phyloP scores from a whole-genome alignment of 2,797 vertebrate species.

The Pseudomugil gertrudae region DNA sequence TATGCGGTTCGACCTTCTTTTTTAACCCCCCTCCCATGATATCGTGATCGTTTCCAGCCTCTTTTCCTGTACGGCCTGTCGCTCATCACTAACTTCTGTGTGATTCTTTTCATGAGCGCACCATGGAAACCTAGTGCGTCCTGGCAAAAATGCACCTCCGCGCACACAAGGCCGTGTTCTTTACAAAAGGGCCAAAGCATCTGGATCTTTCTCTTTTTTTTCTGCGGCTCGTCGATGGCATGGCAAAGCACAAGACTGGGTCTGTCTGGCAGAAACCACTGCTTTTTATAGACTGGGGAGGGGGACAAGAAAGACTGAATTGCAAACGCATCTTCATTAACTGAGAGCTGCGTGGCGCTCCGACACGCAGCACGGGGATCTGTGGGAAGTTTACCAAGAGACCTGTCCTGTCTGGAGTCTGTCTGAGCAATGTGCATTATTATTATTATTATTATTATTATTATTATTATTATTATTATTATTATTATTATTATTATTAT shows the following conservation, averaged over 20 bases:
- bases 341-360: slow-evolving; percentile 64
- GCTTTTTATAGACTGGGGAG: slow-evolving; percentile 86
- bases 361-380: slow-evolving; percentile 54
- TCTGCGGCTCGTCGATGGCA: slow-evolving; percentile 71
- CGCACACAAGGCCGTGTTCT: slow-evolving; percentile 86
- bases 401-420: slow-evolving; percentile 29
- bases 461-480: slow-evolving; percentile 1
- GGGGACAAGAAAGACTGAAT: slow-evolving; percentile 77
- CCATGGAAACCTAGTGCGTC: slow-evolving; percentile 84
- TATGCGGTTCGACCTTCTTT: slow-evolving; percentile 45
- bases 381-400: slow-evolving; percentile 44
- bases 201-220: slow-evolving; percentile 75
- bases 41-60: slow-evolving; percentile 66
- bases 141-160: slow-evolving; percentile 86
- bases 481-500: background rate
- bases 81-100: slow-evolving; percentile 80
- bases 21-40: slow-evolving; percentile 53
- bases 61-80: slow-evolving; percentile 81
- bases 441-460: slow-evolving; percentile 6
- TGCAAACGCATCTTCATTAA: slow-evolving; percentile 81
- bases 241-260: slow-evolving; percentile 79
- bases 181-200: slow-evolving; percentile 81
- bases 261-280: slow-evolving; percentile 80
- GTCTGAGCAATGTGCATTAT: slow-evolving; percentile 16
- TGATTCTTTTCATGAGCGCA: slow-evolving; percentile 83